Conservation (phyloP, 35 echinoderm and acorn worm genomes). For the Strongylocentrotus purpuratus region DNA sequence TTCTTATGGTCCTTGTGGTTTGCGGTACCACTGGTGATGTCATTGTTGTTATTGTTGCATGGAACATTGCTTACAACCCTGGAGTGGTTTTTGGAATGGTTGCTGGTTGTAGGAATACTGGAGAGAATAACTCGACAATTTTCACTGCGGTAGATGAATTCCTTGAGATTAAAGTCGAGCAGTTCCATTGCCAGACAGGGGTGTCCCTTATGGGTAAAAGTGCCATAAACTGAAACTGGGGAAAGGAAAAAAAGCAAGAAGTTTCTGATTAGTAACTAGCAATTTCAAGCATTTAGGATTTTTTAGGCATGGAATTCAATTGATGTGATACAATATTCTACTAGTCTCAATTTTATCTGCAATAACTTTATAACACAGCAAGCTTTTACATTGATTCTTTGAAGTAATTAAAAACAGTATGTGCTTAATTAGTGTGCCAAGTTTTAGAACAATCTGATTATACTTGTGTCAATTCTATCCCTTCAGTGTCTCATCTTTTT, state of each 20-base stretch:
- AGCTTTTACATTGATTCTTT: too few relatives aligned
- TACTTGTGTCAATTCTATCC: too few relatives aligned
- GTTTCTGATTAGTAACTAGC: background rate
- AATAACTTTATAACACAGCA: too few relatives aligned
- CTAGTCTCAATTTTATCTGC: too few relatives aligned
- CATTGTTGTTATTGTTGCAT: conserved; percentile 68
- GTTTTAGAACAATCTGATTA: too few relatives aligned
- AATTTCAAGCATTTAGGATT: too few relatives aligned
- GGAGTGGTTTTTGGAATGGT: background rate
- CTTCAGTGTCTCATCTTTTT: too few relatives aligned
- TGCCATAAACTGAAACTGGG: conserved; percentile 79
- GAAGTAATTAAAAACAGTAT: too few relatives aligned
- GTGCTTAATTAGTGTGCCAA: too few relatives aligned
- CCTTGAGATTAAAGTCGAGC: conserved; percentile 80
- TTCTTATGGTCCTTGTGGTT: background rate
- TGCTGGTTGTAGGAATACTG: background rate
- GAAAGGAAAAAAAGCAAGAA: conserved; percentile 6
- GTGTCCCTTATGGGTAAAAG: conserved; percentile 82
- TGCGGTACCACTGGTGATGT: conserved; percentile 1
- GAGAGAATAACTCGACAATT: conserved; percentile 36
- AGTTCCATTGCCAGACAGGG: conserved; percentile 89
- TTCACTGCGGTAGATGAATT: conserved; percentile 66
- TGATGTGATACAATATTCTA: too few relatives aligned
- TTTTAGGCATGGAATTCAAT: too few relatives aligned
- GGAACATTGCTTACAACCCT: conserved; percentile 14